Percentiles rank a stretch among this genome's conserved stretches.
Conservation (phyloP, 2,113 vertebrate genomes). For the Sturnus vulgaris region DNA sequence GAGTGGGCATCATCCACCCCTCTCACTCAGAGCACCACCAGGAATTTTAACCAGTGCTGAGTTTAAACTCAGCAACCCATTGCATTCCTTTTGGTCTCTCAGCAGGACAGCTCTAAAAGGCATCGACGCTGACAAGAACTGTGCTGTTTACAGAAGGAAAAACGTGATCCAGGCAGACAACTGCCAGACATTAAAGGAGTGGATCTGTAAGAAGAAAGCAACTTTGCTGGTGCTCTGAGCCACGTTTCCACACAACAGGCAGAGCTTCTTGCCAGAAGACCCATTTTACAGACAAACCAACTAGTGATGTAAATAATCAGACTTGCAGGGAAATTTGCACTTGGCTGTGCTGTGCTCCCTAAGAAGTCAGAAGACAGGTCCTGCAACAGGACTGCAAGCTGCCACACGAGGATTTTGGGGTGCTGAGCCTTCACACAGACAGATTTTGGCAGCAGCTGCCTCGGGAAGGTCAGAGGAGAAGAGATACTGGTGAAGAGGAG, state of each 20-base stretch:
- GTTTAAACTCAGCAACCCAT: background rate
- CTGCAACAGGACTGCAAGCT: background rate
- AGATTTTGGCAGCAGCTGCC: background rate
- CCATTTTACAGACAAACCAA: background rate
- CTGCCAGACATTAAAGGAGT: constrained; percentile 36
- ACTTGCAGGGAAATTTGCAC: background rate
- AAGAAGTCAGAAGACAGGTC: background rate
- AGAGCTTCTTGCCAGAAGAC: background rate
- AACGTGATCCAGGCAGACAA: background rate
- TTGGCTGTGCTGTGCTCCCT: background rate
- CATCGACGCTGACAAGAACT: background rate
- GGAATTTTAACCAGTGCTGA: background rate
- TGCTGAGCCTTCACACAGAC: background rate
- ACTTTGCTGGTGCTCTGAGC: constrained; percentile 16
- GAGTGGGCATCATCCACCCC: accelerated
- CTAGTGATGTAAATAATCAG: background rate
- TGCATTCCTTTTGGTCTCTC: background rate
- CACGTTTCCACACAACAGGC: background rate
- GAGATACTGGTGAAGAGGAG: background rate
- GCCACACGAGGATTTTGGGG: background rate
- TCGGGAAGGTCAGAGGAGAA: background rate
- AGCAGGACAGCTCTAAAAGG: background rate
- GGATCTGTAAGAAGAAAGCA: constrained; percentile 49
- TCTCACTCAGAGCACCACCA: background rate
- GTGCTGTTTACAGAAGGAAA: constrained; percentile 54